Conservation (phyloP, 2,113 vertebrate species). For the Notothenia coriiceps region DNA sequence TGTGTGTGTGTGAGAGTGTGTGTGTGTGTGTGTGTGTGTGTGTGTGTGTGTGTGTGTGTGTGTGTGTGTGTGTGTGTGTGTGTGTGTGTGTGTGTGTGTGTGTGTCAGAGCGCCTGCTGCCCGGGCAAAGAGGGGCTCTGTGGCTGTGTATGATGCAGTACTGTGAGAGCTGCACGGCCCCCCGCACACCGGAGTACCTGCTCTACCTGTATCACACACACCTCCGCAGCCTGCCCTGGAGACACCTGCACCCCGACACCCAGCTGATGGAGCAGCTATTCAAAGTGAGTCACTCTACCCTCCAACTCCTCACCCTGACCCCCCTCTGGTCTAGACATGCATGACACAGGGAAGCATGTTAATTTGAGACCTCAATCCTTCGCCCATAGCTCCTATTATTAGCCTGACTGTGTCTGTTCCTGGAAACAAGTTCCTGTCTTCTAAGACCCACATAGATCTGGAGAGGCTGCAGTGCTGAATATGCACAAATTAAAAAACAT, state of each 20-base stretch:
- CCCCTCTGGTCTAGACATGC: constrained; percentile 30
- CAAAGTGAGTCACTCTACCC: constrained; percentile 83
- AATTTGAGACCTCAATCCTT: constrained; percentile 38
- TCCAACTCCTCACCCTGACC: constrained; percentile 7
- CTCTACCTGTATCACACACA: constrained; percentile 92
- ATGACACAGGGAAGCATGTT: constrained; percentile 39
- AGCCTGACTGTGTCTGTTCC: constrained; percentile 28
- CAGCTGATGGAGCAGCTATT: constrained; percentile 96
- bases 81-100: no score
- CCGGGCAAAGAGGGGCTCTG: constrained; percentile 89
- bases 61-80: no score
- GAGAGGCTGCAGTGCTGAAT: not conserved
- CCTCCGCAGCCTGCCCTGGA: constrained; percentile 90
- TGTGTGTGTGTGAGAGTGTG: no score
- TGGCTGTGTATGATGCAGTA: constrained; percentile 93
- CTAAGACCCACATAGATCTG: constrained; percentile 1
- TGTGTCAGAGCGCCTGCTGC: constrained; percentile 88
- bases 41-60: no score
- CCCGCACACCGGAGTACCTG: constrained; percentile 93
- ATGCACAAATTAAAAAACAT: not conserved
- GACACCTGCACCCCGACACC: constrained; percentile 92
- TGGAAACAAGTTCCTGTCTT: constrained; percentile 13
- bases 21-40: no score
- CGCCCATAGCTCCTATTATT: constrained; percentile 47
- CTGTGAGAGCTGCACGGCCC: constrained; percentile 91